These are phyloP conservation scores for Sturnira hondurensis DNA, from an alignment of 2,113 vertebrate species.

Conservation along the genomic window DNA sequence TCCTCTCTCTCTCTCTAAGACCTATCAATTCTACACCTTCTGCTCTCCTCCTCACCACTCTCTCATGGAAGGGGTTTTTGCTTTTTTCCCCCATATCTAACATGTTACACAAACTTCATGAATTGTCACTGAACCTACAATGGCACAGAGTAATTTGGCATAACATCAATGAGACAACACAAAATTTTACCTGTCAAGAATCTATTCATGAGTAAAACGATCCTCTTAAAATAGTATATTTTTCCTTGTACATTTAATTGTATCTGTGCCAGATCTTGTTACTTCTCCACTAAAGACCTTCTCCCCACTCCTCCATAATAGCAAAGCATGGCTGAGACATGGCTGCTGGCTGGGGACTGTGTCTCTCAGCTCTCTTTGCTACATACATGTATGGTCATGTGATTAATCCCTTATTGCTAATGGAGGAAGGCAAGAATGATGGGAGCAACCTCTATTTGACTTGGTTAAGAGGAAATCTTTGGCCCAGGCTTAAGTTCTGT, in stretches of 20 bases:
- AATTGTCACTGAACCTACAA: neutral
- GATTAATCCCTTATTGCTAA: neutral
- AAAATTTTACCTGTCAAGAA: conserved; percentile 56
- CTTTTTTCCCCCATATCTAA: neutral
- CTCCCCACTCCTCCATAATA: neutral
- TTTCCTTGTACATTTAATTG: conserved; percentile 47
- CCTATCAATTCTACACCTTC: neutral
- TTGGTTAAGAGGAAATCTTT: neutral
- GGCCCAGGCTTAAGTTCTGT: neutral
- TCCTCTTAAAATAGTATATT: neutral
- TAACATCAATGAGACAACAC: neutral
- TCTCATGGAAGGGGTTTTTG: neutral
- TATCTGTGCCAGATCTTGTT: neutral
- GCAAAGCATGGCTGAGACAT: neutral
- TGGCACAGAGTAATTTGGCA: neutral
- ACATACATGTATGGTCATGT: neutral
- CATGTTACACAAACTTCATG: neutral
- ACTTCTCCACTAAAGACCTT: neutral
- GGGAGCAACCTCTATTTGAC: neutral
- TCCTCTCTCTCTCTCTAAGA: neutral
- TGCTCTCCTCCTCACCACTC: neutral
- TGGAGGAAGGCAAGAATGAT: neutral
- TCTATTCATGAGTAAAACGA: conserved; percentile 27
- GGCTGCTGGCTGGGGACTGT: neutral
- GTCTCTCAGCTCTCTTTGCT: neutral